Base-by-base conservation (phyloP, 2,113 vertebrate genomes). In the Mormyrus iriodes region DNA sequence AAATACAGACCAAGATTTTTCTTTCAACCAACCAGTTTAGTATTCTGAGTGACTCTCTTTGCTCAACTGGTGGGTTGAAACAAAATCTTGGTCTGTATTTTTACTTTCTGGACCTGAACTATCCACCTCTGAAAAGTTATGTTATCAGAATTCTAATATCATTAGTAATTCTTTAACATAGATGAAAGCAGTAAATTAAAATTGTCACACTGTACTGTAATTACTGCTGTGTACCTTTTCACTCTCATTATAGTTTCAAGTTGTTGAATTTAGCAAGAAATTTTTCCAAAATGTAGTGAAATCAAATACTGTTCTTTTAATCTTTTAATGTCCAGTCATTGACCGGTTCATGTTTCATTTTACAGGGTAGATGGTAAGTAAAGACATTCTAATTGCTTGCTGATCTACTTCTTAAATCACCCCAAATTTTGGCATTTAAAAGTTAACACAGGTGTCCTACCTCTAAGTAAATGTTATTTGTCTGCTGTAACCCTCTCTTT, bases 341-440 rank as follows among this genome's bases (percentile, higher is more conserved):
- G 39, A 87, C 10, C 44, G 4, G 89, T 13, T 92, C 91, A 52
- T 92, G 44, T 93, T 90, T 49, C 94, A 42, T 91, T 39, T 94
- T 90, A 15, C 96, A 98, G 97, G 87, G 96, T 94, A 6, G 97
- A 97, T 95, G 98, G 98, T 98, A 95, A 98, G 98, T 97, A 90
- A 19, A 88, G 46, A 21, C n/a, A 76, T 17, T 52, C 88, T 61
- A 51, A 27, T 35, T 8, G 2, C 55, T 46, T 84, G 24, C 44
- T 44, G 12, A 48, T 12, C 17, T 83, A 46, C 19, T 0, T 42
- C 9, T 84, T 48, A 87, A 61, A 42, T 61, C 53, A 53, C 52
- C 42, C 17, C 35, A n/a, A 46, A 87, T 55, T 21, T 65, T 61
- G 31, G 21, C 9, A 61, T 61, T 42, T 52, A 51, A 27, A 61